These are phyloP conservation scores for Scolopax bukidnonensis DNA, from an alignment of 2,797 vertebrate genomes.

Conservation along the genomic window DNA sequence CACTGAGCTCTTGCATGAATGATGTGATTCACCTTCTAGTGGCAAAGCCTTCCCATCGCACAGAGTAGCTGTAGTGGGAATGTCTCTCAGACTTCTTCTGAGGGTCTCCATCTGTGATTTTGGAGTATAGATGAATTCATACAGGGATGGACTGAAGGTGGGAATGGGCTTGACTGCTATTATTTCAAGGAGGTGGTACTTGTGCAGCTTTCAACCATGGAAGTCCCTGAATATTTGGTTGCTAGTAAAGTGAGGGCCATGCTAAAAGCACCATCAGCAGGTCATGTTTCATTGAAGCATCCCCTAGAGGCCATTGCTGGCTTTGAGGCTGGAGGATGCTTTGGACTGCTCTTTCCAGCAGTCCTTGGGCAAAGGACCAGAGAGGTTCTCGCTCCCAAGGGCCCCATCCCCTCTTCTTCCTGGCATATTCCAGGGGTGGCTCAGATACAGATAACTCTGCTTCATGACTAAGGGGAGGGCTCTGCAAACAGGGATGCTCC, in stretches of 20 bases:
- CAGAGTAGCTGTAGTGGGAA: background rate
- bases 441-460: background rate
- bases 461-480: background rate
- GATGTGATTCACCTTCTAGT: background rate
- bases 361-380: background rate
- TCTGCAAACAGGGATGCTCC: background rate
- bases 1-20: background rate
- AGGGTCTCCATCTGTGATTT: background rate
- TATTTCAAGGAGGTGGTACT: background rate
- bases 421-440: background rate
- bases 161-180: accelerated
- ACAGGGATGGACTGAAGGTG: accelerated
- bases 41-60: background rate
- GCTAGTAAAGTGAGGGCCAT: background rate
- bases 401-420: background rate
- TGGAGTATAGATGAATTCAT: background rate
- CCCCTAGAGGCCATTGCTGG: background rate
- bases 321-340: background rate
- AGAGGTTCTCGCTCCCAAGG: background rate
- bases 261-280: background rate
- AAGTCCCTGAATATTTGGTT: accelerated
- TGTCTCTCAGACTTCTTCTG: background rate
- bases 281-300: background rate
- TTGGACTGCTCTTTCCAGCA: background rate
- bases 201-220: background rate